Percentiles rank a stretch among this genome's conserved stretches.
Conservation (phyloP, 2,113 vertebrate genomes). For the Eulemur rufifrons region DNA sequence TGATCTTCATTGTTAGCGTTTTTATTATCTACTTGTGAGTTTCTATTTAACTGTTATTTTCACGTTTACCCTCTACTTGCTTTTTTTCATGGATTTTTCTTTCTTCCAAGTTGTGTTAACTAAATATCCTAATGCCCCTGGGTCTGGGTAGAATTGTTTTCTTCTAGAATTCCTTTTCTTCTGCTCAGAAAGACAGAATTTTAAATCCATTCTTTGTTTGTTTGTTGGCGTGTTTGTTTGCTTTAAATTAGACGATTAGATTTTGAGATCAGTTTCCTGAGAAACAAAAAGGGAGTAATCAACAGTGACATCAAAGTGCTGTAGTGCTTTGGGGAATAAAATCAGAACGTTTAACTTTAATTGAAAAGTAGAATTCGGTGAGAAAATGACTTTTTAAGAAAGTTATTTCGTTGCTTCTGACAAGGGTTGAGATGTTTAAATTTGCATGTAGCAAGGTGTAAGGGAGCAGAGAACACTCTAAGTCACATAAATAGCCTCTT, state of each 20-base stretch:
- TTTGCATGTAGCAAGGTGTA: neutral
- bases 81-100: neutral
- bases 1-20: neutral
- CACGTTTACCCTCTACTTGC: neutral
- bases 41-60: neutral
- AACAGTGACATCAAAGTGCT: neutral
- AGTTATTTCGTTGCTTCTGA: slow-evolving; percentile 1
- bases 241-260: neutral
- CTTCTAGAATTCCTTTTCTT: neutral
- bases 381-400: neutral
- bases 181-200: neutral
- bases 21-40: neutral
- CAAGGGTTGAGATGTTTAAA: neutral
- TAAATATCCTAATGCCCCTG: neutral
- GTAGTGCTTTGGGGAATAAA: neutral
- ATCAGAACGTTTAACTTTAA: neutral
- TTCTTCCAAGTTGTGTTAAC: neutral
- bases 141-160: neutral
- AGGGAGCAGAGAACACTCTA: neutral
- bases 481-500: neutral
- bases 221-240: neutral
- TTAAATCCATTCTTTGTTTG: neutral
- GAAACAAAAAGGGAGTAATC: neutral
- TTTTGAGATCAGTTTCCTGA: slow-evolving; percentile 26
- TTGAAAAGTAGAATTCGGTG: neutral